Conservation (phyloP, 2,888 invertebrate species). For the Caenorhabditis uteleia region DNA sequence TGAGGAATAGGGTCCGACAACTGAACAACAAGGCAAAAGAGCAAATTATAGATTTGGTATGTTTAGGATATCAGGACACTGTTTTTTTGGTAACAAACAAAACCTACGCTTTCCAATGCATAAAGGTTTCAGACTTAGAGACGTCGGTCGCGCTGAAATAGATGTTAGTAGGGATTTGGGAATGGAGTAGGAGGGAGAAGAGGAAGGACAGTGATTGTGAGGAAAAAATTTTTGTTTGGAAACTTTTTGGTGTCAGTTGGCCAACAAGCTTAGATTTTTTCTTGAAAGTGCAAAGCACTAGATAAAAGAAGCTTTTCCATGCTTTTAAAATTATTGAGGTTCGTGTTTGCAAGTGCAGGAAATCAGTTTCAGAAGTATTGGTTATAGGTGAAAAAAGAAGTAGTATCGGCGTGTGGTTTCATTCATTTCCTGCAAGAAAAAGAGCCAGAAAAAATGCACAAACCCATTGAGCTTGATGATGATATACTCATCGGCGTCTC, state of each 20-base stretch:
- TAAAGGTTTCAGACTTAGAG: constrained; percentile 85
- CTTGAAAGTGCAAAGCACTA: constrained; percentile 10
- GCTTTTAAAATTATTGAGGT: background rate
- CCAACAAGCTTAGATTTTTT: too few relatives aligned
- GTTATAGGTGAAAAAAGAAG: too few relatives aligned
- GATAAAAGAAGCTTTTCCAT: constrained; percentile 10
- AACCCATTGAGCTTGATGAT: constrained; percentile 50
- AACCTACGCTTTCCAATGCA: constrained; percentile 62
- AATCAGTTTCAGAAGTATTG: background rate
- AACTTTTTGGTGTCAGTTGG: background rate
- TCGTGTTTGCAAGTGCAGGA: background rate
- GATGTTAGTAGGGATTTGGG: constrained; percentile 43
- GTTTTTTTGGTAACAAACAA: constrained; percentile 40
- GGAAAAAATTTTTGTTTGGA: background rate
- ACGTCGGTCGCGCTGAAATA: constrained; percentile 91
- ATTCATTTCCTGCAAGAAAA: too few relatives aligned
- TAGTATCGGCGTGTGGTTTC: too few relatives aligned
- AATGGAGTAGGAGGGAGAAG: constrained; percentile 2
- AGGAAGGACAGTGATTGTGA: constrained; percentile 1
- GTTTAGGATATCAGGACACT: constrained; percentile 23
- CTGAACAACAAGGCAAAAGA: too few relatives aligned
- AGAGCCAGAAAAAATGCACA: constrained; percentile 10
- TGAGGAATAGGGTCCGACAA: too few relatives aligned
- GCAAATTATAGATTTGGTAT: constrained; percentile 25
- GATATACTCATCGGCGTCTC: constrained; percentile 52